Conservation (phyloP, 2,113 vertebrate species). For the Callopanchax toddi region DNA sequence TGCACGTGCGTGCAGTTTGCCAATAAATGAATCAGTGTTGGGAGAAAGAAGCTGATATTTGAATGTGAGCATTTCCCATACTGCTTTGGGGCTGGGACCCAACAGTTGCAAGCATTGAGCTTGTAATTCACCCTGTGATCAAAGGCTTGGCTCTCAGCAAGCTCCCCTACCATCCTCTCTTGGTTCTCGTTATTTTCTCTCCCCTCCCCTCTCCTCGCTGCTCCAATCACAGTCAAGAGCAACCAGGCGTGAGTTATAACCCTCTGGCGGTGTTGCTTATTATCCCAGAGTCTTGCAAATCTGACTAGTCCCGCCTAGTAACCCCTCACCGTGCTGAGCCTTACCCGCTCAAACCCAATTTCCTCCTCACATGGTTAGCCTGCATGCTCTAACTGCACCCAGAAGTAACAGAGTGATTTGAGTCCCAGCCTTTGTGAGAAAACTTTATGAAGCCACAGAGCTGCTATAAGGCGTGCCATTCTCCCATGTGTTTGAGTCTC, state of each 20-base stretch:
- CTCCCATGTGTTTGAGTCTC: conserved; percentile 19
- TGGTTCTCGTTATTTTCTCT: conserved; percentile 19
- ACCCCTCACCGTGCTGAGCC: conserved; percentile 25
- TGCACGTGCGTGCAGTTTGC: conserved; percentile 13
- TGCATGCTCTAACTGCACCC: conserved; percentile 23
- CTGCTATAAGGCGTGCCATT: not conserved
- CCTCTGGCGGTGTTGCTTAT: conserved; percentile 56
- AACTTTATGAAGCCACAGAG: conserved; percentile 1
- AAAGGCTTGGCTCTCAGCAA: conserved; percentile 61
- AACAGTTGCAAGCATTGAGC: conserved; percentile 63
- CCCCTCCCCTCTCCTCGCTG: conserved; percentile 16
- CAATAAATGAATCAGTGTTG: conserved; percentile 32
- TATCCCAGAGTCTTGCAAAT: conserved; percentile 52
- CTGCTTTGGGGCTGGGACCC: conserved; percentile 46
- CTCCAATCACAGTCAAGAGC: conserved; percentile 48
- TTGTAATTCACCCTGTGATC: conserved; percentile 75
- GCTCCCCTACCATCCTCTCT: conserved; percentile 33
- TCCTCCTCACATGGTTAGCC: conserved; percentile 23
- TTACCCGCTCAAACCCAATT: conserved; percentile 33
- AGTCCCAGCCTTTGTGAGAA: conserved; percentile 1
- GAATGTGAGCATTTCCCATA: conserved; percentile 50
- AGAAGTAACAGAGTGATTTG: conserved; percentile 15
- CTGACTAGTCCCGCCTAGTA: conserved; percentile 34
- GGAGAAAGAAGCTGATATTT: conserved; percentile 36
- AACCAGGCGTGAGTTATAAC: conserved; percentile 53